Base-by-base conservation (phyloP, 2,888 invertebrate species). In the Iphiclides podalirius region DNA sequence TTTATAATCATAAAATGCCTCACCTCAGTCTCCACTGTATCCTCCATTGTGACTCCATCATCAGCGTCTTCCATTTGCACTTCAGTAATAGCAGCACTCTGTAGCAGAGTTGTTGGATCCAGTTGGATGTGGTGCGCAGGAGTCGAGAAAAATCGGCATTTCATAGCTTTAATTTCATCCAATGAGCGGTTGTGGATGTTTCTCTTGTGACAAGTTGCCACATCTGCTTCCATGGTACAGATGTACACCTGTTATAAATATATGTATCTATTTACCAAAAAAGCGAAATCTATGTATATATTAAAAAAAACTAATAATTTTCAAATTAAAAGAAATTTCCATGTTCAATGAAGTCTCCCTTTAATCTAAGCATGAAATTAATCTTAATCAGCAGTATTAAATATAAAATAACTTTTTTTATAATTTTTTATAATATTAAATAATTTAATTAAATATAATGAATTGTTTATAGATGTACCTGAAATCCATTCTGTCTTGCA, bases 241-340 rank as follows among this genome's bases (percentile, higher is more conserved):
- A 98, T 91, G 76, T 96, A 98, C 12, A 96, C 97, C 98, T 98
- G 72, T n/a, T n/a, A n/a, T n/a, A n/a, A n/a, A n/a, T n/a, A n/a
- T n/a, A n/a, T n/a, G n/a, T n/a, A n/a, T n/a, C n/a, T n/a, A n/a
- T n/a, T n/a, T n/a, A n/a, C n/a, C n/a, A n/a, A n/a, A n/a, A n/a
- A n/a, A n/a, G n/a, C n/a, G n/a, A n/a, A n/a, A n/a, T n/a, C n/a
- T n/a, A n/a, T n/a, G n/a, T n/a, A n/a, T n/a, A n/a, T n/a, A n/a
- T n/a, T n/a, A n/a, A n/a, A n/a, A n/a, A n/a, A n/a, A n/a, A n/a
- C n/a, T n/a, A n/a, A n/a, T n/a, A n/a, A n/a, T n/a, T n/a, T n/a
- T n/a, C n/a, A n/a, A n/a, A n/a, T n/a, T n/a, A n/a, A n/a, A n/a
- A n/a, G n/a, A n/a, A n/a, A n/a, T n/a, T n/a, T n/a, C n/a, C n/a